Evolutionary conservation across 2,888 invertebrate genomes (phyloP), one percentile per base, ranked within the genome.

Genomic region (Eremobia ochroleuca): DNA sequence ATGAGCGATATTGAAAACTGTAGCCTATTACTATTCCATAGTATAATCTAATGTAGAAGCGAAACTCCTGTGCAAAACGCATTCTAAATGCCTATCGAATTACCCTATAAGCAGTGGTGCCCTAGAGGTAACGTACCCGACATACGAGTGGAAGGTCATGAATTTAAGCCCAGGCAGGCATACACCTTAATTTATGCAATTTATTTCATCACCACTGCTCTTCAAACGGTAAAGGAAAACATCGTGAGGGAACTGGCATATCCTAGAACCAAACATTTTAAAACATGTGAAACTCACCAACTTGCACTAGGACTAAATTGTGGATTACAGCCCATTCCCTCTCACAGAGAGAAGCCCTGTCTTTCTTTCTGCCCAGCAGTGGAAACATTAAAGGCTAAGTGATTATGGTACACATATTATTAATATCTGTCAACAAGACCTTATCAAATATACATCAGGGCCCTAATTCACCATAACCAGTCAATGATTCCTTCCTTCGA

Each of bases 1-100:
- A 90, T 88, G 90, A 83, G 87, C 86, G 77, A 86, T 88, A 88
- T 91, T 90, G 89, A 87, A 90, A 89, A 89, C 87, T 80, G 83
- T 76, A 76, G 86, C 86, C 85, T 76, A 76, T 81, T 88, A 37
- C 82, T 65, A 64, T 74, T 86, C 79, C 86, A 76, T 13, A 76
- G 78, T 76, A 0, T 59, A 76, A 64, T 0, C 2, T 15, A 2
- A 3, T 21, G 15, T 11, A 76, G 82, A 68, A n/a, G n/a, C 18
- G 67, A 64, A 55, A 34, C 34, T n/a, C n/a, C 1, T 43, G 11
- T 4, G 8, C 5, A 28, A 8, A 67, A 21, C 2, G 25, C 13
- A 58, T 59, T 18, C 5, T 8, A 58, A 58, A 55, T n/a, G 13
- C n/a, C 25, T 52, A n/a, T n/a, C n/a, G n/a, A n/a, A n/a, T n/a